Conservation (phyloP, 2,888 invertebrate genomes). For the Dermolepida albohirtum region DNA sequence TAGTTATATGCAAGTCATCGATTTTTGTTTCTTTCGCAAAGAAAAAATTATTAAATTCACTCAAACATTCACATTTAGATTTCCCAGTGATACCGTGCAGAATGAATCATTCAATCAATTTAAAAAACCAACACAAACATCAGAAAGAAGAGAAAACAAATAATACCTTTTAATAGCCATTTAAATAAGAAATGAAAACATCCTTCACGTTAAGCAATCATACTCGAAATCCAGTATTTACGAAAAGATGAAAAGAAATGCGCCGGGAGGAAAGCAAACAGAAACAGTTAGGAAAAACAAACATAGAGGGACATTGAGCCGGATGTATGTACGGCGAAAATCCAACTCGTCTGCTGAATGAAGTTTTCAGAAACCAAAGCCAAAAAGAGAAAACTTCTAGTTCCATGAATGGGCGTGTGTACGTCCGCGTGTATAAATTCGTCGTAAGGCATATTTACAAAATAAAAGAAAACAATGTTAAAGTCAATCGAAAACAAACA, state of each 20-base stretch:
- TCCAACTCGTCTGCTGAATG: conserved; percentile 4
- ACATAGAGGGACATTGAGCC: neutral
- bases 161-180: neutral
- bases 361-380: conserved; percentile 5
- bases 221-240: conserved; percentile 20
- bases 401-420: conserved; percentile 16
- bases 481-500: conserved; percentile 21
- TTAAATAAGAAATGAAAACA: neutral
- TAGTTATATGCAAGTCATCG: too few relatives aligned
- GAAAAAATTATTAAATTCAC: too few relatives aligned
- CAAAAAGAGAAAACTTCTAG: conserved; percentile 1
- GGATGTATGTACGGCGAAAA: conserved; percentile 22
- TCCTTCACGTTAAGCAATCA: conserved; percentile 10
- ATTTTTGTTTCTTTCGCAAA: too few relatives aligned
- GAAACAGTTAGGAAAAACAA: conserved; percentile 10
- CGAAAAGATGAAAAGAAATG: conserved; percentile 4
- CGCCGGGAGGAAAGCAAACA: conserved; percentile 4
- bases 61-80: too few relatives aligned
- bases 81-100: too few relatives aligned
- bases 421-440: neutral
- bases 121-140: too few relatives aligned
- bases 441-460: conserved; percentile 15
- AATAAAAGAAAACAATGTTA: conserved; percentile 2
- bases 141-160: neutral
- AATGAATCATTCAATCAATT: too few relatives aligned